Evolutionary conservation across 2,797 vertebrate genomes (phyloP).

Genomic region (Halcyon smyrnensis): DNA sequence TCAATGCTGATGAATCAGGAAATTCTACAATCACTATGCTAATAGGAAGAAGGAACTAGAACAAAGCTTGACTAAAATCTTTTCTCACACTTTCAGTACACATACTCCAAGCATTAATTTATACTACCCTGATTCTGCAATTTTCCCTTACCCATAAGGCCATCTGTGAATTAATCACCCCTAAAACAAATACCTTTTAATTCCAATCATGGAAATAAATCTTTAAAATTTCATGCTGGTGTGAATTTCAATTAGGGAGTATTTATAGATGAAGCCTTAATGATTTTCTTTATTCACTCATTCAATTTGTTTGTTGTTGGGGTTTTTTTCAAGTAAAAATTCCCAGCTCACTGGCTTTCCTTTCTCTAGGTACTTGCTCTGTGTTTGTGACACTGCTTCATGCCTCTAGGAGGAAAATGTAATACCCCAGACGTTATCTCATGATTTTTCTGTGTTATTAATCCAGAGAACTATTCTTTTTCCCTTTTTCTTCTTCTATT

Average conservation of each 20-base stretch:
- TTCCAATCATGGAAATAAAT: slow-evolving; percentile 55
- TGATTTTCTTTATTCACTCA: slow-evolving; percentile 26
- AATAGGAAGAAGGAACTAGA: background rate
- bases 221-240: slow-evolving; percentile 35
- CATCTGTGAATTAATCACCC: slow-evolving; percentile 22
- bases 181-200: slow-evolving; percentile 50
- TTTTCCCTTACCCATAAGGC: slow-evolving; percentile 37
- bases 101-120: background rate
- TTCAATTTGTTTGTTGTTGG: background rate
- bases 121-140: background rate
- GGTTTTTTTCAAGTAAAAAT: slow-evolving; percentile 9
- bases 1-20: background rate
- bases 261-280: slow-evolving; percentile 28
- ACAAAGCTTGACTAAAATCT: background rate
- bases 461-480: background rate
- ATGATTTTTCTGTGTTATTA: background rate
- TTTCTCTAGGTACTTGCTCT: background rate
- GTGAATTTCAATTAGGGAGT: slow-evolving; percentile 46
- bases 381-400: background rate
- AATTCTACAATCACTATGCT: background rate
- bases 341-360: background rate
- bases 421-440: background rate
- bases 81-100: background rate
- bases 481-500: background rate
- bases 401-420: background rate